Conservation (phyloP, 2,888 invertebrate genomes). For the Drosophila putrida region DNA sequence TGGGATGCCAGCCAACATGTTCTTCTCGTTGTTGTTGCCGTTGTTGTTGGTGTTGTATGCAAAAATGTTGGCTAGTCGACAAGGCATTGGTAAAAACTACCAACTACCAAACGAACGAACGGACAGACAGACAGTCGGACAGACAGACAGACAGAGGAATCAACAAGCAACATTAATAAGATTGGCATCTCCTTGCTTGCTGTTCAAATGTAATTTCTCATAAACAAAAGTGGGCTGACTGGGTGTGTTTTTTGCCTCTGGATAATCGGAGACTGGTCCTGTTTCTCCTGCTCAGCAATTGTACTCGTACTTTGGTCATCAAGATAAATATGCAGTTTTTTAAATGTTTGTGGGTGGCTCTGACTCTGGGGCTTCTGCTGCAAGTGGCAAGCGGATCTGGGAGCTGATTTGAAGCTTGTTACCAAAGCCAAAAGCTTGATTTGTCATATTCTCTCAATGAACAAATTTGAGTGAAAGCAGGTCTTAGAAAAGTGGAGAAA, state of each 20-base stretch:
- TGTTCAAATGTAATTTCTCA: conserved; percentile 79
- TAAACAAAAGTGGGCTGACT: conserved; percentile 76
- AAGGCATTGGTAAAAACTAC: conserved; percentile 69
- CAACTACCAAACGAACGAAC: conserved; percentile 39
- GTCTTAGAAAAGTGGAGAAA: background rate
- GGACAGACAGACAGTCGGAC: conserved; percentile 23
- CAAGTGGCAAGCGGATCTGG: conserved; percentile 52
- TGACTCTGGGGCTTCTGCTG: conserved; percentile 33
- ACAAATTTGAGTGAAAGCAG: conserved; percentile 38
- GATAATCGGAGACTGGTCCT: conserved; percentile 19
- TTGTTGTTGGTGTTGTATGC: conserved; percentile 63
- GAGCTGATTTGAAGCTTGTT: conserved; percentile 53
- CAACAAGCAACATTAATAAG: conserved; percentile 76
- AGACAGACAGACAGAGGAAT: conserved; percentile 11
- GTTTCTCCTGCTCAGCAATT: conserved; percentile 36
- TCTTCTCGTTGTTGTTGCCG: conserved; percentile 28
- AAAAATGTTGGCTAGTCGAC: conserved; percentile 79
- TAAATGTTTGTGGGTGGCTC: conserved; percentile 52
- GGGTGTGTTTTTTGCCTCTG: conserved; percentile 62
- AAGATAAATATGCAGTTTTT: conserved; percentile 58
- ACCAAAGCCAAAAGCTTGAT: conserved; percentile 30
- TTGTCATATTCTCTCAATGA: conserved; percentile 23
- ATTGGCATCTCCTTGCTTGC: conserved; percentile 78
- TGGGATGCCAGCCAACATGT: conserved; percentile 48
- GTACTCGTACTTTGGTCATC: conserved; percentile 54